Evolutionary conservation across 1,140 invertebrate genomes (phyloP).

Genomic region (Brachionus rubens): DNA sequence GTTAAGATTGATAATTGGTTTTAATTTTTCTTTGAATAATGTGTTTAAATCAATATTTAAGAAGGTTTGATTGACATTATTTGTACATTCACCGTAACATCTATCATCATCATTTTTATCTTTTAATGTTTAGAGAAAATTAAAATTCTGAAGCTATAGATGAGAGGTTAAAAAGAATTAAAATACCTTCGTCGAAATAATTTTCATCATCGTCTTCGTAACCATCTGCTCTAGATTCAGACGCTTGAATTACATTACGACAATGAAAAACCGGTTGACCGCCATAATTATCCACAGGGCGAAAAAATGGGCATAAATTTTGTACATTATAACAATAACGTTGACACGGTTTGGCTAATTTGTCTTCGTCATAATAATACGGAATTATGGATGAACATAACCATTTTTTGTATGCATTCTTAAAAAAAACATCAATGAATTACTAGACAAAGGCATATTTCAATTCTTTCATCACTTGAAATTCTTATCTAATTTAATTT

Average conservation of each 20-base stretch:
- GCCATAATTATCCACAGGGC: slow-evolving; percentile 33
- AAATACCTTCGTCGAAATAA: slow-evolving; percentile 33
- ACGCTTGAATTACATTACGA: slow-evolving; percentile 37
- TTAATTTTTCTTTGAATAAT: not conserved
- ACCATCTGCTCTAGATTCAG: slow-evolving; percentile 32
- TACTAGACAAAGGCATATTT: not conserved
- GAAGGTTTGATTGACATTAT: not conserved
- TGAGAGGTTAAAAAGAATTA: too few species aligned
- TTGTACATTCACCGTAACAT: slow-evolving; percentile 3
- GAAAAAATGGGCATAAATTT: slow-evolving; percentile 44
- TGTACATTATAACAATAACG: slow-evolving; percentile 37
- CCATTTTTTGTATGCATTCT: slow-evolving; percentile 46
- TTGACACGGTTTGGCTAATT: slow-evolving; percentile 37
- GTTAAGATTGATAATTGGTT: not conserved
- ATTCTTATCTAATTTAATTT: too few species aligned
- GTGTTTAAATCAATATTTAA: not conserved
- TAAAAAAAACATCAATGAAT: not conserved
- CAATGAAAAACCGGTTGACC: slow-evolving; percentile 45
- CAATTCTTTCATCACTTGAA: too few species aligned
- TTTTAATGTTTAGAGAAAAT: not conserved
- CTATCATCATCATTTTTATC: slow-evolving; percentile 32
- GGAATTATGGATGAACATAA: slow-evolving; percentile 39
- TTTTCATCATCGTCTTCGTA: slow-evolving; percentile 46
- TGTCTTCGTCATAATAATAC: not conserved
- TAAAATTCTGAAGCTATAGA: too few species aligned